Conservation (phyloP, 2,797 vertebrate species). For the Pantherophis vulpinus region DNA sequence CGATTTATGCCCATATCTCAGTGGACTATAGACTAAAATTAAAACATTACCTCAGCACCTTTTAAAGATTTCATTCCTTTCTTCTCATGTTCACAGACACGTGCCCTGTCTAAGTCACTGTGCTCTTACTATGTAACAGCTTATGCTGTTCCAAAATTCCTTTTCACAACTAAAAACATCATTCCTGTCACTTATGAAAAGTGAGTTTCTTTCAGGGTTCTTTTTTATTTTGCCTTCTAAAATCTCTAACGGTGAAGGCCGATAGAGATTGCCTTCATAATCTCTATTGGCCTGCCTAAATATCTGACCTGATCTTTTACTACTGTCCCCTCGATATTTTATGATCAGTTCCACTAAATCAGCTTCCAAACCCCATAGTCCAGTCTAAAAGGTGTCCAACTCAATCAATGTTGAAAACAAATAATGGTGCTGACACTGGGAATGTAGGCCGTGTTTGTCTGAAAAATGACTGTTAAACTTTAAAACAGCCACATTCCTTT, state of each 20-base stretch:
- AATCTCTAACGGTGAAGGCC: not conserved
- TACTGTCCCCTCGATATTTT: not conserved
- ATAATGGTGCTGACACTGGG: not conserved
- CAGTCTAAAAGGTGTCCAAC: not conserved
- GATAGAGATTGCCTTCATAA: too few relatives aligned
- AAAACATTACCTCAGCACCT: not conserved
- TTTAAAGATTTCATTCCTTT: not conserved
- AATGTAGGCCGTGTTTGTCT: not conserved
- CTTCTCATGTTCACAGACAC: not conserved
- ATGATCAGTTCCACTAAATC: not conserved
- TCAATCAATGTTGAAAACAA: not conserved
- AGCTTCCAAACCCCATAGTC: not conserved
- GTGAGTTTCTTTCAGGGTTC: not conserved
- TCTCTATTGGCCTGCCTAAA: not conserved
- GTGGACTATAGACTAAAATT: not conserved
- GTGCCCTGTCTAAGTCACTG: not conserved
- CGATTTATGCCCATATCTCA: not conserved
- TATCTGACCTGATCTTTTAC: not conserved
- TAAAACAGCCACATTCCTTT: not conserved
- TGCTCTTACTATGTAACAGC: not conserved
- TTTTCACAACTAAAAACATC: not conserved
- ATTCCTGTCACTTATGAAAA: not conserved
- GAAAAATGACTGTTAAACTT: not conserved
- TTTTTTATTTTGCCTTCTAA: not conserved
- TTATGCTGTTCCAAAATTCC: not conserved